Evolutionary conservation across 2,797 vertebrate species (phyloP), one percentile per base, ranked within the genome.

Genomic region (Cyclura pinguis): DNA sequence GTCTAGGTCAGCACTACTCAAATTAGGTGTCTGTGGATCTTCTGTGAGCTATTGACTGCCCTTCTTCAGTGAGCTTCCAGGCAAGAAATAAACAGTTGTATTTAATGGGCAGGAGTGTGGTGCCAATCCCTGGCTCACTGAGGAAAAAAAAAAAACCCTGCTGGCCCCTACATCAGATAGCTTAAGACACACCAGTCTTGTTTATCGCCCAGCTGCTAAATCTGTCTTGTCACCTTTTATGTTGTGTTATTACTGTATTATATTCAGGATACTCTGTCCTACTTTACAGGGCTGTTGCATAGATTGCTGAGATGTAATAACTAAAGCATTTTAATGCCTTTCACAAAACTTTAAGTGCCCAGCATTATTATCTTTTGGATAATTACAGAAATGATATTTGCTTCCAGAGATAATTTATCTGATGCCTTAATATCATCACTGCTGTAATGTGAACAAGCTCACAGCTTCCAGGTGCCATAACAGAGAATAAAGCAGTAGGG

Each of bases 331-430:
- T 73, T 59, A 69, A 81, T 38, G 80, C 42, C 27, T 86, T 74
- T 81, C 57, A 82, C 16, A 27, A 47, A 62, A 81, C 29, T 52
- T 35, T 76, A 76, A 86, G 82, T 86, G 72, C 27, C 50, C 55
- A 85, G 62, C 59, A 78, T 86, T 91, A 24, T 72, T 24, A 72
- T 27, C 32, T 73, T 92, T 1, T 87, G 47, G 88, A 91, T 87
- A 87, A 89, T 86, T 85, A 77, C 4, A 90, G 93, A 52, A 89
- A 69, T 74, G 38, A 38, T 90, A 86, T 86, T 67, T 89, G 73
- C 32, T 74, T 87, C 27, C 57, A 12, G 67, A 83, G 47, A 67
- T 90, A 27, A 84, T 55, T 76, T 47, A 42, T 16, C 57, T 74
- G 27, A 82, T 67, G 38, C 47, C 32, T 57, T 77, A 90, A 76